Evolutionary conservation across 2,888 invertebrate species (phyloP).

Genomic region (Perithous albicinctus): DNA sequence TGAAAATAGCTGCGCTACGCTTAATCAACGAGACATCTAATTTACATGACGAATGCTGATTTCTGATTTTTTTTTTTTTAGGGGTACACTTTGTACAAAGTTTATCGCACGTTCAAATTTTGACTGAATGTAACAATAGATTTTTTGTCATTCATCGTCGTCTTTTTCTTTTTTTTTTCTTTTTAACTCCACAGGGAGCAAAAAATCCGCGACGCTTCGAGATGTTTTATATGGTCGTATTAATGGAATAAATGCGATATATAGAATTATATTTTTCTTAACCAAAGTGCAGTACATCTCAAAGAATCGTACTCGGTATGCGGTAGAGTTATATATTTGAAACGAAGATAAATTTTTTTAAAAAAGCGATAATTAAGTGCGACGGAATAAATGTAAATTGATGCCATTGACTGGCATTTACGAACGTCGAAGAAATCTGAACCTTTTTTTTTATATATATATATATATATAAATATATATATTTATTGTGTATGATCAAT

Average conservation of each 20-base stretch:
- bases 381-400: constrained; percentile 58
- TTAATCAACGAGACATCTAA: constrained; percentile 1
- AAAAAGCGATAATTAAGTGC: constrained; percentile 4
- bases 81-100: constrained; percentile 43
- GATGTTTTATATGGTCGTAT: constrained; percentile 48
- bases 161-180: too few species aligned
- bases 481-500: constrained; percentile 71
- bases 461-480: too few species aligned
- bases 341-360: constrained; percentile 25
- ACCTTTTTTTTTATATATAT: constrained; percentile 69
- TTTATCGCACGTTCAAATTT: constrained; percentile 62
- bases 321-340: constrained; percentile 51
- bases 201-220: constrained; percentile 18
- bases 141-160: constrained; percentile 36
- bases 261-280: constrained; percentile 73
- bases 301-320: constrained; percentile 61
- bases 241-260: constrained; percentile 30
- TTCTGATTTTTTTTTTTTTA: neutral
- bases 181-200: constrained; percentile 24
- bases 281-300: constrained; percentile 75
- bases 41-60: neutral
- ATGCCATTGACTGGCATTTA: constrained; percentile 70
- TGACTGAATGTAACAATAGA: constrained; percentile 71
- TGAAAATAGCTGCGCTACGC: constrained; percentile 6
- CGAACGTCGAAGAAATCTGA: constrained; percentile 66